phyloP scores from a whole-genome alignment of 2,888 invertebrate genomes.

The Drosophila borealis region DNA sequence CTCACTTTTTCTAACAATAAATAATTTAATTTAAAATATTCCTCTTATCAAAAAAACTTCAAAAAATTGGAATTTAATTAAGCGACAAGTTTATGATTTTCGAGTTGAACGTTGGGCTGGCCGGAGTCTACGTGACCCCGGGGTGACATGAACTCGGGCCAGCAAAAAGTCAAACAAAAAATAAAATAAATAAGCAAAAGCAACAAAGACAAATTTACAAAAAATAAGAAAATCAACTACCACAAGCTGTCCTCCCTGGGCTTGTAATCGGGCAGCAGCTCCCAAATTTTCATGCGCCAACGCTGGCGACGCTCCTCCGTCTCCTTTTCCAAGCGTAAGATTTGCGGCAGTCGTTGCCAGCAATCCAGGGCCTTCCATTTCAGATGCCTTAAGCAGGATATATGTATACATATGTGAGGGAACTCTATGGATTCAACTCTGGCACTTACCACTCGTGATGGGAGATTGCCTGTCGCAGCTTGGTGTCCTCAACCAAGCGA shows the following conservation, averaged over 20 bases:
- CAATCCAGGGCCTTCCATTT: slow-evolving; percentile 86
- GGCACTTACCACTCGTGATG: slow-evolving; percentile 83
- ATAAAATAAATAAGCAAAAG: slow-evolving; percentile 6
- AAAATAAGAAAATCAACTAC: slow-evolving; percentile 42
- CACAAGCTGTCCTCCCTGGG: slow-evolving; percentile 84
- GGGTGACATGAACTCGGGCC: no score
- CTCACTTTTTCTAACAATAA: neutral
- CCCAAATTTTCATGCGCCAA: slow-evolving; percentile 90
- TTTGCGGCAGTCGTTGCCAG: slow-evolving; percentile 89
- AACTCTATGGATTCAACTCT: no score
- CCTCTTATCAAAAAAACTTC: no score
- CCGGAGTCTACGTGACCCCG: no score
- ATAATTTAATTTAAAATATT: no score
- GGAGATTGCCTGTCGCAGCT: slow-evolving; percentile 83
- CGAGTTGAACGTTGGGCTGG: no score
- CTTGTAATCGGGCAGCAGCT: slow-evolving; percentile 89
- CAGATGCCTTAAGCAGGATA: slow-evolving; percentile 76
- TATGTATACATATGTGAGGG: neutral
- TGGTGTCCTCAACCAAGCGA: slow-evolving; percentile 85
- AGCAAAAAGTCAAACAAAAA: no score
- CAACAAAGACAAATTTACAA: slow-evolving; percentile 15
- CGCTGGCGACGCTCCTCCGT: slow-evolving; percentile 89
- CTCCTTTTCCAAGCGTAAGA: slow-evolving; percentile 88
- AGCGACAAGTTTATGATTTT: no score
- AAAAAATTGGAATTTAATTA: no score